Base-by-base conservation (phyloP, 2,797 vertebrate genomes). In the Danio kyathit region DNA sequence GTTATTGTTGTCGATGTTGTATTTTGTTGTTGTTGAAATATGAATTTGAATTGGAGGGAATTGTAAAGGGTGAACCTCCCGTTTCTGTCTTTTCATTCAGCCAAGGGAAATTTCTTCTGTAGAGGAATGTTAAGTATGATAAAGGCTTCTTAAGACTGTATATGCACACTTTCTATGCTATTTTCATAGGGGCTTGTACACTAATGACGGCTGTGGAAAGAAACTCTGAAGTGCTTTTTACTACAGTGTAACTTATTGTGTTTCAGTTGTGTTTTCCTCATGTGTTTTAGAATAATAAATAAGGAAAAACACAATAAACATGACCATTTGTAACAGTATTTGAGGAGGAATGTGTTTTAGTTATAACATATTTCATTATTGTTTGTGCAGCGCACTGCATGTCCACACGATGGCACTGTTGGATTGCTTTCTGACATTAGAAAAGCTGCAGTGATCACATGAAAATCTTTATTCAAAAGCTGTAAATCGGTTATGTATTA, bases 221-320 rank as follows among this genome's bases (percentile, higher is more conserved):
- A 29, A 89, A 90, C 90, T 94, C 90, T 92, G 90, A 91, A 93
- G 85, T 92, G 92, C 93, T 94, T 95, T 93, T 94, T 95, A 93
- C 91, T 91, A 92, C 91, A 87, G 88, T 92, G 88, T 94, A 95
- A 94, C 87, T 94, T 95, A 95, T 95, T 94, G 93, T 91, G 92
- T 93, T 87, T 90, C 54, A 82, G 86, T 93, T 92, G 91, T 86
- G 92, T 93, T 94, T 94, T 91, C 92, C 92, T 91, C 89, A 91
- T 89, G 91, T 93, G 92, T 93, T 92, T 95, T 93, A 91, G 91
- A 92, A 90, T 91, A 93, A 93, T 92, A 93, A 93, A 93, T 91
- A 90, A 85, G 83, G 19, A 17, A 57, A 77, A 91, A 89, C 91
- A 92, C 90, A 90, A 91, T 93, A 93, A 93, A 93, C 89, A 90